phyloP scores from a whole-genome alignment of 2,113 vertebrate species.

The Bambusicola thoracicus region DNA sequence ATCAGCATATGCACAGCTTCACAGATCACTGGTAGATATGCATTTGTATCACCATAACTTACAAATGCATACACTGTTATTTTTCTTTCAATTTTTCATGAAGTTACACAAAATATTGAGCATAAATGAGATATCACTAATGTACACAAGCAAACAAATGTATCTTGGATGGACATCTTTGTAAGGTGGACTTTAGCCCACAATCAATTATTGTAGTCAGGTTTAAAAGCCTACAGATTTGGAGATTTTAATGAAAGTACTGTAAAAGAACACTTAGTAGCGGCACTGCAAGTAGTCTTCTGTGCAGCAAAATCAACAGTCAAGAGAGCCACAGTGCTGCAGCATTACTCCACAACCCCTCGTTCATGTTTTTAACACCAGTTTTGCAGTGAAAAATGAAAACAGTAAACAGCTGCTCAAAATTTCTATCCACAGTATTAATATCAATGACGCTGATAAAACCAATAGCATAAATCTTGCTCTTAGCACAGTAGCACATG shows the following conservation, averaged over 20 bases:
- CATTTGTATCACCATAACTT: neutral
- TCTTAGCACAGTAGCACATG: conserved; percentile 60
- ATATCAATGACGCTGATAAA: conserved; percentile 49
- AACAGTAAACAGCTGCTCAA: conserved; percentile 32
- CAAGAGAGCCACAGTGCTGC: neutral
- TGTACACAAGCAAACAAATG: neutral
- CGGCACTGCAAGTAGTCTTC: neutral
- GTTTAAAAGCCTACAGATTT: neutral
- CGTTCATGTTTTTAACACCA: neutral
- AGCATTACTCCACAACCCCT: neutral
- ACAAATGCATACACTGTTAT: neutral
- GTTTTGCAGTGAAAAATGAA: neutral
- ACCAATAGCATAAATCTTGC: conserved; percentile 64
- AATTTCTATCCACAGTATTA: conserved; percentile 37
- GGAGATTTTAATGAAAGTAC: neutral
- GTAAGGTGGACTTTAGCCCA: neutral
- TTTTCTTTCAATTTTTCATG: neutral
- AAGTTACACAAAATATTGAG: neutral
- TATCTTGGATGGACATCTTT: neutral
- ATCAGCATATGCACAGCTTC: neutral
- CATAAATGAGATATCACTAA: neutral
- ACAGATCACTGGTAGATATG: neutral
- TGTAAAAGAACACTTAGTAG: neutral
- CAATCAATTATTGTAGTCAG: neutral
- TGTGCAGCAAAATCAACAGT: neutral